Conservation (phyloP, 2,888 invertebrate genomes). For the Apeira syringaria region DNA sequence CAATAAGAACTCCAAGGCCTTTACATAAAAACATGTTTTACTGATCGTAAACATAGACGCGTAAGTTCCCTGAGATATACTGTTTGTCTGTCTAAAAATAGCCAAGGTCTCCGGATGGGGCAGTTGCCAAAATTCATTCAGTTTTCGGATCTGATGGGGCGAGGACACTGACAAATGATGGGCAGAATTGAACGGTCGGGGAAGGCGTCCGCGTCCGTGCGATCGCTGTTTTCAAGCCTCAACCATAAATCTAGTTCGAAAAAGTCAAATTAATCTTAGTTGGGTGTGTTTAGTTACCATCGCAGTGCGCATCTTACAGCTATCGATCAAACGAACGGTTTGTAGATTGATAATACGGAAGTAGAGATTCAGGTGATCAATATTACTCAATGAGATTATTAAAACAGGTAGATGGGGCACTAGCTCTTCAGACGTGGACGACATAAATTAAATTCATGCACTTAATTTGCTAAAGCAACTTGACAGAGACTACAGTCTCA, state of each 20-base stretch:
- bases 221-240: slow-evolving; percentile 54
- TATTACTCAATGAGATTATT: too few relatives aligned
- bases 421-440: too few relatives aligned
- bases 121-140: slow-evolving; percentile 57
- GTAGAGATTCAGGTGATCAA: too few relatives aligned
- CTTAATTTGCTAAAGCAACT: too few relatives aligned
- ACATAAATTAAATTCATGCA: too few relatives aligned
- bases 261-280: slow-evolving; percentile 71
- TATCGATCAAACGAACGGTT: slow-evolving; percentile 25
- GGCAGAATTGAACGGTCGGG: slow-evolving; percentile 51
- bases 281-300: slow-evolving; percentile 49
- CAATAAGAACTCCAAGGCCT: slow-evolving; percentile 21
- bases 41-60: slow-evolving; percentile 25
- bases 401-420: too few relatives aligned
- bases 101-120: slow-evolving; percentile 30
- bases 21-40: slow-evolving; percentile 33
- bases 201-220: slow-evolving; percentile 51
- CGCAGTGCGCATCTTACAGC: slow-evolving; percentile 18
- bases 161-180: slow-evolving; percentile 69
- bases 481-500: too few relatives aligned
- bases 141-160: slow-evolving; percentile 61
- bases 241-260: slow-evolving; percentile 67
- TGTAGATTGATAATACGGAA: slow-evolving; percentile 23
- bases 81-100: slow-evolving; percentile 26
- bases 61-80: slow-evolving; percentile 28